Conservation (phyloP, 2,797 vertebrate genomes). For the Peromyscus aztecus region DNA sequence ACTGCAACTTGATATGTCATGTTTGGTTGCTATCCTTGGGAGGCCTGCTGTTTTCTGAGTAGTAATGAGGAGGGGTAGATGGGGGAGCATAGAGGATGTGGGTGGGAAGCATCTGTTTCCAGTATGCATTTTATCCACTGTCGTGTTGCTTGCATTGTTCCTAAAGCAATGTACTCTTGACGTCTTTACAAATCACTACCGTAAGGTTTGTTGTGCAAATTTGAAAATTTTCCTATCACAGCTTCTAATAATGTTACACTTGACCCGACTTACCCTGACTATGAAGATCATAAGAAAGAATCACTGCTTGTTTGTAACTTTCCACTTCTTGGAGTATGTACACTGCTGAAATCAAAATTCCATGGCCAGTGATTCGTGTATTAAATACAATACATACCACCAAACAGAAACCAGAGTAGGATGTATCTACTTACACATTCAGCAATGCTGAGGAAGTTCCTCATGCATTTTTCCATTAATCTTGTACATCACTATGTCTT, state of each 20-base stretch:
- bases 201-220: not conserved
- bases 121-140: not conserved
- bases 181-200: not conserved
- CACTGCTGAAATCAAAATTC: not conserved
- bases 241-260: not conserved
- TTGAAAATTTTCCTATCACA: not conserved
- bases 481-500: not conserved
- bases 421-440: not conserved
- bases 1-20: not conserved
- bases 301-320: not conserved
- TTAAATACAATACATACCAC: not conserved
- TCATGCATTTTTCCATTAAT: not conserved
- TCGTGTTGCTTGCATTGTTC: not conserved
- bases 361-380: not conserved
- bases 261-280: not conserved
- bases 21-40: not conserved
- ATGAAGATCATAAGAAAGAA: not conserved
- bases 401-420: not conserved
- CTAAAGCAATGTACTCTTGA: not conserved
- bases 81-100: not conserved
- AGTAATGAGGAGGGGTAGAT: not conserved
- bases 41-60: not conserved
- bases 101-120: not conserved
- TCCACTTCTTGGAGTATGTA: not conserved
- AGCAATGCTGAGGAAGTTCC: not conserved